Evolutionary conservation across 2,888 invertebrate genomes (phyloP), one percentile per base, ranked within the genome.

Genomic region (Polymixis flavicincta): DNA sequence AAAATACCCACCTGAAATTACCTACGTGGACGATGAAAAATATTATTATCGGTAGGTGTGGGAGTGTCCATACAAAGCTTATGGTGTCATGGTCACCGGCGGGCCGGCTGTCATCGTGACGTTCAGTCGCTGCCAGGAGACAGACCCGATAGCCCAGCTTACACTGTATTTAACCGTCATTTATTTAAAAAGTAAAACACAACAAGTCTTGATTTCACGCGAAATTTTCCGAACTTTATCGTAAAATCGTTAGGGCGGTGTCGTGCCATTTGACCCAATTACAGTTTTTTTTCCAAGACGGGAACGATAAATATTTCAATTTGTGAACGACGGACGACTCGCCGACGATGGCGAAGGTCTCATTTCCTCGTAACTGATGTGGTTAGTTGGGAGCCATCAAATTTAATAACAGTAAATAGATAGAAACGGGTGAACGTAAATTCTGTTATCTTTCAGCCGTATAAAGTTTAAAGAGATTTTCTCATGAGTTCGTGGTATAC

Each of bases 61-160:
- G 89, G 91, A 87, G 90, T 92, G 91, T 91, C 93, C 90, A 89
- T 80, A 89, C 83, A 88, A 91, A 88, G 82, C 89, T 89, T 88
- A 88, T 85, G 86, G 86, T 87, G 89, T 89, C 91, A 92, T 85
- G 90, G 92, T 89, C 90, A 90, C 83, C 82, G 82, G 74, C 76
- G 83, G 73, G 80, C 80, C 77, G 79, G 80, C 85, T 85, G 88
- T 91, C 90, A 90, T 88, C 86, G 85, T 85, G 81, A 89, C 85
- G 80, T 90, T 89, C 93, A 94, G 94, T 95, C 91, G 88, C 83
- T 86, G 88, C 76, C 84, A 84, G 85, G 83, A 87, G 82, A 81
- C 88, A 87, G 87, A 52, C 37, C 65, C 66, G 83, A 80, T 86
- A 86, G 86, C 66, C 17, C 57, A 70, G 76, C 64, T 63, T 76